A percentile compares a stretch with the other conserved stretches of the same genome.
These are phyloP conservation scores for Neoniphon sammara DNA, from an alignment of 2,797 vertebrate species.

Conservation along the genomic window DNA sequence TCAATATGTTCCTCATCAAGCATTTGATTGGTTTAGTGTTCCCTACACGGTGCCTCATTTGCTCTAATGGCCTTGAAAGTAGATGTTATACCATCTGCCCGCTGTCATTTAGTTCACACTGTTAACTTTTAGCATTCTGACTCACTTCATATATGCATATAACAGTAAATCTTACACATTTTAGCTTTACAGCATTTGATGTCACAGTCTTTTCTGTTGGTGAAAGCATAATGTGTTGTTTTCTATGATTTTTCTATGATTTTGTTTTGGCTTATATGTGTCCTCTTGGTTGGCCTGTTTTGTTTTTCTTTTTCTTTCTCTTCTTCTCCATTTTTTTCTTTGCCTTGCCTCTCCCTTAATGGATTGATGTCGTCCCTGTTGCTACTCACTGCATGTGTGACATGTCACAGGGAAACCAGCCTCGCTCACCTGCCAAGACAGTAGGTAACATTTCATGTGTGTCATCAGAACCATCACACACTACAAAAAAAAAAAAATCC, in stretches of 20 bases:
- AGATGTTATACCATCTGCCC: conserved; percentile 78
- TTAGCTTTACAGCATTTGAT: conserved; percentile 49
- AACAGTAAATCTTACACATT: conserved; percentile 53
- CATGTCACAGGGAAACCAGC: conserved; percentile 78
- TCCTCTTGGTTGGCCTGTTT: conserved; percentile 48
- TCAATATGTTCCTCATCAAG: conserved; percentile 78
- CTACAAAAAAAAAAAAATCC: no score
- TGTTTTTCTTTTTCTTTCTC: conserved; percentile 46
- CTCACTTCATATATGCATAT: conserved; percentile 63
- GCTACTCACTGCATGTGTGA: conserved; percentile 64
- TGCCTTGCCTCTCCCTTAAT: conserved; percentile 40
- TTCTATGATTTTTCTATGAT: conserved; percentile 60
- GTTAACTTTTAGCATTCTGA: conserved; percentile 72
- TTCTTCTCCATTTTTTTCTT: conserved; percentile 24
- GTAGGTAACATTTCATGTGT: conserved; percentile 83
- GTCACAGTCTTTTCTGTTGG: conserved; percentile 62
- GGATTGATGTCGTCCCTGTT: conserved; percentile 62
- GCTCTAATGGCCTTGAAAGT: conserved; percentile 76
- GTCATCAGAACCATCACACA: neutral
- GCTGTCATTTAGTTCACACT: conserved; percentile 71
- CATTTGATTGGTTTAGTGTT: conserved; percentile 80
- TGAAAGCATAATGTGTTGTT: conserved; percentile 29
- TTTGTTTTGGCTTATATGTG: conserved; percentile 48
- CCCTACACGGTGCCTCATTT: conserved; percentile 80
- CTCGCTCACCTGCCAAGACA: conserved; percentile 83